Conservation (phyloP, 2,797 vertebrate genomes). For the Sebastes hopkinsi region DNA sequence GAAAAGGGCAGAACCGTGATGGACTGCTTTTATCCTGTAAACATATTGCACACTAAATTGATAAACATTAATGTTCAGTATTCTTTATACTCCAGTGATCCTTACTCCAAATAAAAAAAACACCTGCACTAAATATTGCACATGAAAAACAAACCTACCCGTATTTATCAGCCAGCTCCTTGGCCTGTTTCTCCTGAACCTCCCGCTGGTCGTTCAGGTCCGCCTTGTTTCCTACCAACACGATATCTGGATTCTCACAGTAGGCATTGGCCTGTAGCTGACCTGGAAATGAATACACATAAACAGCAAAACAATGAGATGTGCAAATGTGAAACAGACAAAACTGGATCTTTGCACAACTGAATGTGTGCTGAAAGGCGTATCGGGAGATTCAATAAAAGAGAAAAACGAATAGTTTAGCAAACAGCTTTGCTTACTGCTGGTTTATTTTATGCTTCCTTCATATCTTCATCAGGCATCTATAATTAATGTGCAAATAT, state of each 20-base stretch:
- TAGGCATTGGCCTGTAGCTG: slow-evolving; percentile 98
- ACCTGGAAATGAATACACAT: slow-evolving; percentile 73
- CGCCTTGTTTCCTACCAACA: slow-evolving; percentile 95
- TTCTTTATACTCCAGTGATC: background rate
- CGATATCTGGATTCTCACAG: slow-evolving; percentile 96
- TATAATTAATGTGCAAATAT: background rate
- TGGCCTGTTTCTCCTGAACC: slow-evolving; percentile 93
- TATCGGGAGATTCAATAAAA: background rate
- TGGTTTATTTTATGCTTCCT: background rate
- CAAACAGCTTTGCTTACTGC: background rate
- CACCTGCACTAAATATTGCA: background rate
- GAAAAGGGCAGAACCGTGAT: background rate
- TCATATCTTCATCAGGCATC: background rate
- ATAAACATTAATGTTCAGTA: background rate
- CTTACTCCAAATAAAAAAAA: background rate
- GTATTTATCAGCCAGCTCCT: slow-evolving; percentile 94
- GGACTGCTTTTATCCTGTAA: background rate
- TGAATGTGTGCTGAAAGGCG: background rate
- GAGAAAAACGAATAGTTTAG: background rate
- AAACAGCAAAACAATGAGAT: background rate
- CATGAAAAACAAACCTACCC: slow-evolving; percentile 75
- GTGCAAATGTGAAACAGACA: background rate
- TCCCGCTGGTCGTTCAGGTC: slow-evolving; percentile 93
- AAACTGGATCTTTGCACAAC: background rate
- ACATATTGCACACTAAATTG: background rate